Percentiles rank a stretch among this genome's conserved stretches.
Conservation (phyloP, 2,888 invertebrate species). For the Seira musarum region DNA sequence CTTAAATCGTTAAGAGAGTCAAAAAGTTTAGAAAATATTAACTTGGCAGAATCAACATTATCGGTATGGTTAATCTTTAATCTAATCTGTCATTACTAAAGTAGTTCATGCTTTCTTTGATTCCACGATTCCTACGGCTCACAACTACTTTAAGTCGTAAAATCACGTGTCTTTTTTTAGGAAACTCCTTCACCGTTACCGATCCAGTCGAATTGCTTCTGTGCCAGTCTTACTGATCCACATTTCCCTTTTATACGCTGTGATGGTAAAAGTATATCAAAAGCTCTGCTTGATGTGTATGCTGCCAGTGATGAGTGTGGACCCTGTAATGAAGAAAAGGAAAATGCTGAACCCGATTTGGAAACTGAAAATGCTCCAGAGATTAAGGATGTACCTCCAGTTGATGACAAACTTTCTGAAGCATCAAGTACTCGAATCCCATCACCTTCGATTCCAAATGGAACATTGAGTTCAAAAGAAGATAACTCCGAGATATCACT, state of each 20-base stretch:
- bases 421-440: too few species aligned
- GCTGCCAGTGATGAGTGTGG: slow-evolving; percentile 36
- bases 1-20: slow-evolving; percentile 48
- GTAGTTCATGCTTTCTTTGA: too few species aligned
- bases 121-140: neutral
- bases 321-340: slow-evolving; percentile 44
- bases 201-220: slow-evolving; percentile 26
- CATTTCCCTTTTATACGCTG: slow-evolving; percentile 83
- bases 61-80: slow-evolving; percentile 14
- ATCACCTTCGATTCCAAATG: too few species aligned
- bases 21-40: slow-evolving; percentile 58
- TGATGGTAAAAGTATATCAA: slow-evolving; percentile 83
- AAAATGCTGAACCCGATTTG: slow-evolving; percentile 34
- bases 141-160: neutral
- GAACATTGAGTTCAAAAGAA: too few species aligned
- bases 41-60: slow-evolving; percentile 25
- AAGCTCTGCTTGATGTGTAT: slow-evolving; percentile 78
- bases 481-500: too few species aligned
- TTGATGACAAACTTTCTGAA: too few species aligned
- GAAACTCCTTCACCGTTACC: slow-evolving; percentile 27
- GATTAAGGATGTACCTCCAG: too few species aligned
- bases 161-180: too few species aligned
- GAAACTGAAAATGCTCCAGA: slow-evolving; percentile 9
- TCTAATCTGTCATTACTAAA: neutral
- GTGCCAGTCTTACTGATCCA: slow-evolving; percentile 79